Conservation (phyloP, 2,888 invertebrate genomes). For the Trachelus iudaicus region DNA sequence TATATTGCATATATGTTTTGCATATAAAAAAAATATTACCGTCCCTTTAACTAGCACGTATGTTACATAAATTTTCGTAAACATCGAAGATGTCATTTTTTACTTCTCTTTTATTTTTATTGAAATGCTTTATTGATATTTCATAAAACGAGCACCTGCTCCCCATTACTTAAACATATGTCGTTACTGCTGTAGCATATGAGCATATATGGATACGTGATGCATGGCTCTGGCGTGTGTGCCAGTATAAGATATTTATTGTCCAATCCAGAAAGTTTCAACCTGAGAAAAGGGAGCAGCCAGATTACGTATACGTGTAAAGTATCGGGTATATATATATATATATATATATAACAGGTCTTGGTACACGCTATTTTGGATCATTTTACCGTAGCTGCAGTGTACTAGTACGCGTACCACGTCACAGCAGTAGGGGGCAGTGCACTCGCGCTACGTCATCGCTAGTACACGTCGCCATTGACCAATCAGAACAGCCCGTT, state of each 20-base stretch:
- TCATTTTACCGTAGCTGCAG: background rate
- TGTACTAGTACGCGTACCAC: conserved; percentile 31
- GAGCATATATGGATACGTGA: background rate
- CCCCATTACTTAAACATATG: background rate
- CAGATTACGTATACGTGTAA: background rate
- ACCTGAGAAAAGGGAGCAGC: background rate
- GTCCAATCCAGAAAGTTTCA: background rate
- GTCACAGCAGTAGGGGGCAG: conserved; percentile 58
- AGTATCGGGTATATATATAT: background rate
- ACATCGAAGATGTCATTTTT: background rate
- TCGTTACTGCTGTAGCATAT: background rate
- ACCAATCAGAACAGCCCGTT: conserved; percentile 59
- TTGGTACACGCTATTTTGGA: conserved; percentile 1
- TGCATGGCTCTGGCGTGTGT: background rate
- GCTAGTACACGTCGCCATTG: conserved; percentile 53
- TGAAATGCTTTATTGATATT: background rate
- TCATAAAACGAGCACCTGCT: background rate
- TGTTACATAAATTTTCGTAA: background rate
- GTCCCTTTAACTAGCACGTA: background rate
- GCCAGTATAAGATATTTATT: background rate
- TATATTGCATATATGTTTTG: background rate
- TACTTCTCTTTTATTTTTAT: background rate
- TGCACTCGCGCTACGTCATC: conserved; percentile 44
- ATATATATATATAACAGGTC: too few relatives aligned
- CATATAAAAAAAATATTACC: background rate